phyloP scores from a whole-genome alignment of 2,113 vertebrate species.

The Pseudorhombus dupliciocellatus region DNA sequence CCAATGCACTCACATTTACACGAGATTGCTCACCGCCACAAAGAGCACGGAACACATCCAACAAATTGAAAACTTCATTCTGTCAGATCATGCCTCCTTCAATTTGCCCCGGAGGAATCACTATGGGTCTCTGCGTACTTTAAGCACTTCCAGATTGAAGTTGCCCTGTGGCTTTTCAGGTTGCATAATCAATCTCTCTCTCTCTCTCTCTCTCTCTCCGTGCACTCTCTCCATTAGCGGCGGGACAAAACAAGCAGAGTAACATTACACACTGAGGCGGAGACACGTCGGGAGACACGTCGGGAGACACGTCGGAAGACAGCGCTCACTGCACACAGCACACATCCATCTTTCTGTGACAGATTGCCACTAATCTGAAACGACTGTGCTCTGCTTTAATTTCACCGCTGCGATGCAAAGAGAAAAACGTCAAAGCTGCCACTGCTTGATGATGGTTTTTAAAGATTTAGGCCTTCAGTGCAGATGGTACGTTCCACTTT shows the following conservation, averaged over 20 bases:
- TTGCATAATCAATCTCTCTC: slow-evolving; percentile 81
- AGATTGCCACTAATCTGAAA: slow-evolving; percentile 28
- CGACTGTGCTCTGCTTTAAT: slow-evolving; percentile 5
- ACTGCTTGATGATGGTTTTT: slow-evolving; percentile 2
- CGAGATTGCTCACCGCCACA: slow-evolving; percentile 49
- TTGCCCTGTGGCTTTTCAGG: slow-evolving; percentile 77
- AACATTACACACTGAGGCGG: slow-evolving; percentile 53
- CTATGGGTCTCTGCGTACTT: slow-evolving; percentile 55
- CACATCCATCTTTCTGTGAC: slow-evolving; percentile 52
- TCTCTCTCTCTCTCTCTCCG: slow-evolving; percentile 60
- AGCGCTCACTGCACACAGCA: slow-evolving; percentile 16
- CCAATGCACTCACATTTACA: slow-evolving; percentile 36
- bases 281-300: slow-evolving; percentile 39
- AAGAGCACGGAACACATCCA: slow-evolving; percentile 66
- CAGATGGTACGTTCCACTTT: not conserved
- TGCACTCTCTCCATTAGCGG: slow-evolving; percentile 61
- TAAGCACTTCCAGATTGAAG: slow-evolving; percentile 81
- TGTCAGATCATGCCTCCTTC: slow-evolving; percentile 79
- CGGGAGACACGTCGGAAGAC: slow-evolving; percentile 43
- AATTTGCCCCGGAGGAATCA: slow-evolving; percentile 73
- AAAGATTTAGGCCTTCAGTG: not conserved
- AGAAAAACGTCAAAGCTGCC: not conserved
- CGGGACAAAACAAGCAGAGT: slow-evolving; percentile 62
- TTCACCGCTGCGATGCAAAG: not conserved
- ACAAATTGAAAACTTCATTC: slow-evolving; percentile 77